Conservation (phyloP, 2,888 invertebrate genomes). For the Drosophila mimetica region DNA sequence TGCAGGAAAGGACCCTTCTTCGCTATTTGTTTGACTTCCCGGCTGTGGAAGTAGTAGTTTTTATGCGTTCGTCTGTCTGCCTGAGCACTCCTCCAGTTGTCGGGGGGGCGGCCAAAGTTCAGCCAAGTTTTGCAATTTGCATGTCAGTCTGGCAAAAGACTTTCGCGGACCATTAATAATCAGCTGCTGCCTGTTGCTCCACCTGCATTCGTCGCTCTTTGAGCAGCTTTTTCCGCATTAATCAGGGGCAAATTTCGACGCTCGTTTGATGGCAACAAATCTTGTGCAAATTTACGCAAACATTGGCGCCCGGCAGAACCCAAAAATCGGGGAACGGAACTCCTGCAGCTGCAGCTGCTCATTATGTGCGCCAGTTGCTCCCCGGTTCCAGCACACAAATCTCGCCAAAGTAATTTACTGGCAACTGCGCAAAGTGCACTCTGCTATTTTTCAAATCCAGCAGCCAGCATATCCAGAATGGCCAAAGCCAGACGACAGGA, state of each 20-base stretch:
- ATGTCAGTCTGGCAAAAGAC: slow-evolving; percentile 46
- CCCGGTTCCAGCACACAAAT: slow-evolving; percentile 63
- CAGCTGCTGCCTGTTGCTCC: slow-evolving; percentile 65
- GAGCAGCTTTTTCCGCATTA: slow-evolving; percentile 62
- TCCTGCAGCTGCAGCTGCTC: slow-evolving; percentile 57
- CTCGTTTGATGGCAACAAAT: slow-evolving; percentile 72
- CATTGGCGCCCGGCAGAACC: slow-evolving; percentile 59
- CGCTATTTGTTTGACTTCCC: slow-evolving; percentile 48
- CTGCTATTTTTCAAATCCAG: slow-evolving; percentile 68
- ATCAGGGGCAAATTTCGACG: slow-evolving; percentile 63
- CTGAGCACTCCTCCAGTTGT: slow-evolving; percentile 38
- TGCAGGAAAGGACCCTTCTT: not conserved
- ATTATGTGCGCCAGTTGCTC: slow-evolving; percentile 62
- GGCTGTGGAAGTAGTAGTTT: slow-evolving; percentile 17
- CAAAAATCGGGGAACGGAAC: slow-evolving; percentile 1
- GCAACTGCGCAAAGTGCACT: slow-evolving; percentile 69
- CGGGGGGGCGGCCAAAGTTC: slow-evolving; percentile 61
- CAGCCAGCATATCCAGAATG: too few relatives aligned
- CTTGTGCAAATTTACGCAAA: slow-evolving; percentile 74
- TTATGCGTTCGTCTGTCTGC: slow-evolving; percentile 38
- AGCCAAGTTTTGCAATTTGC: slow-evolving; percentile 55
- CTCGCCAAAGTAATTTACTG: slow-evolving; percentile 77
- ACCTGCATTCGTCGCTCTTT: slow-evolving; percentile 28
- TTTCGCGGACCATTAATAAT: slow-evolving; percentile 42
- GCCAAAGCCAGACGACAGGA: slow-evolving; percentile 42